Evolutionary conservation across 2,888 invertebrate species (phyloP).

Genomic region (Chloroclystis v-ata): DNA sequence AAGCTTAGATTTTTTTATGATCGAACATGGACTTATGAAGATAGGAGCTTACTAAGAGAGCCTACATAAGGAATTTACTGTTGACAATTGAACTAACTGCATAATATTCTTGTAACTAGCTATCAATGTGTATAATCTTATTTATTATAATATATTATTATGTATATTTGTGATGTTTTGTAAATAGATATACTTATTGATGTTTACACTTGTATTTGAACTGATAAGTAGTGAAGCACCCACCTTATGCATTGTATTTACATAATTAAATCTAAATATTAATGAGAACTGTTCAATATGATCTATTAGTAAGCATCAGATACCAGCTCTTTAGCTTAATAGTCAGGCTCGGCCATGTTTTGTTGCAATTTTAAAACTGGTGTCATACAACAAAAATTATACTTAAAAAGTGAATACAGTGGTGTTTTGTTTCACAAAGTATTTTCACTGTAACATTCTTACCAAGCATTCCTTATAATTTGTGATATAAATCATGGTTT

Average conservation of each 20-base stretch:
- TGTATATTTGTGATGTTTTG: conserved; percentile 40
- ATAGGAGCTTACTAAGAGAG: conserved; percentile 14
- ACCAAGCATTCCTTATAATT: conserved; percentile 37
- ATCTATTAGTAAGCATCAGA: no score
- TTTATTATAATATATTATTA: not conserved
- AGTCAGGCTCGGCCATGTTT: no score
- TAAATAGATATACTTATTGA: conserved; percentile 37
- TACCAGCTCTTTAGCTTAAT: no score
- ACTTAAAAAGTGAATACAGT: no score
- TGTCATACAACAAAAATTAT: no score
- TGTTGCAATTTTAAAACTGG: no score
- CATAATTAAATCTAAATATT: not conserved
- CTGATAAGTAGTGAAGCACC: conserved; percentile 10
- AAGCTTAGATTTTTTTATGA: not conserved
- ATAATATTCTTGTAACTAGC: no score
- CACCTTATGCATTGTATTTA: conserved; percentile 16
- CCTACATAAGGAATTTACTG: not conserved
- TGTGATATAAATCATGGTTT: conserved; percentile 46
- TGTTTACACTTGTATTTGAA: conserved; percentile 32
- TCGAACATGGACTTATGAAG: conserved; percentile 15
- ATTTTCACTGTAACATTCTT: not conserved
- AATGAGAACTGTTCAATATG: no score
- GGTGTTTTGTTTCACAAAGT: no score
- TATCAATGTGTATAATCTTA: not conserved
- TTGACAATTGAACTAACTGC: not conserved